Percentiles rank a stretch among this genome's conserved stretches.
Evolutionary conservation across 2,797 vertebrate genomes (phyloP).

Genomic region (Cercopithecus diana): DNA sequence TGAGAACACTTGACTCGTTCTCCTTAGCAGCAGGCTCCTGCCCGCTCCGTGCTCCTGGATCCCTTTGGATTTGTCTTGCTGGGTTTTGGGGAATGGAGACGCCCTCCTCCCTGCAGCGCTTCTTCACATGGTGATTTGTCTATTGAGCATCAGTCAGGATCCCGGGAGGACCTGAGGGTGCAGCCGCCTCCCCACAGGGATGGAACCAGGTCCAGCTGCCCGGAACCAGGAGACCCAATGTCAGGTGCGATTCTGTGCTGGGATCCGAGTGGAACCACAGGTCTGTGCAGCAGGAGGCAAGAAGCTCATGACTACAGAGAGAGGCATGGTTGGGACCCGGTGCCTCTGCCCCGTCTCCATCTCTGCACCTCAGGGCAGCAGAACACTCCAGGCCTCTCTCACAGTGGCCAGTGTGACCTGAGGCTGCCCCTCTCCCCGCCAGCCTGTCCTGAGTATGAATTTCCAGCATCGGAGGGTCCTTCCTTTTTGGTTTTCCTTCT

Average conservation of each 20-base stretch:
- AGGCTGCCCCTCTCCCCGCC: neutral
- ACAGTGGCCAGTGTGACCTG: accelerated
- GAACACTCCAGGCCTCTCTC: neutral
- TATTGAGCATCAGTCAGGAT: neutral
- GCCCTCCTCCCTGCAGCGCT: accelerated
- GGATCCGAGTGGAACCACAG: neutral
- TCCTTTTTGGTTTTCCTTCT: neutral
- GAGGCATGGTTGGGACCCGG: accelerated
- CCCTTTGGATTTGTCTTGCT: neutral
- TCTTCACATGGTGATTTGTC: neutral
- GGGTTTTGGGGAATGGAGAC: accelerated
- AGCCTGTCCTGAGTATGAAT: neutral
- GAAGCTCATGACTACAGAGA: neutral
- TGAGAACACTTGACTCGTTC: accelerated
- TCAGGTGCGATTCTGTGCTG: neutral
- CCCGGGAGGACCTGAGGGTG: neutral
- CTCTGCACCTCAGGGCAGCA: neutral
- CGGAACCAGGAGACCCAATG: neutral
- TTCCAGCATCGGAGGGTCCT: too few relatives aligned
- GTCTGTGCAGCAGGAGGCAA: accelerated
- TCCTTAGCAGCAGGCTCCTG: accelerated
- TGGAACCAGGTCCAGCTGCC: neutral
- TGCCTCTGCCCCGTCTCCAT: neutral
- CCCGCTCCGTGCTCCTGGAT: neutral
- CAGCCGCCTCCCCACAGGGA: neutral